These are phyloP conservation scores for Danio jaintianensis DNA, from an alignment of 2,797 vertebrate species.

Conservation along the genomic window DNA sequence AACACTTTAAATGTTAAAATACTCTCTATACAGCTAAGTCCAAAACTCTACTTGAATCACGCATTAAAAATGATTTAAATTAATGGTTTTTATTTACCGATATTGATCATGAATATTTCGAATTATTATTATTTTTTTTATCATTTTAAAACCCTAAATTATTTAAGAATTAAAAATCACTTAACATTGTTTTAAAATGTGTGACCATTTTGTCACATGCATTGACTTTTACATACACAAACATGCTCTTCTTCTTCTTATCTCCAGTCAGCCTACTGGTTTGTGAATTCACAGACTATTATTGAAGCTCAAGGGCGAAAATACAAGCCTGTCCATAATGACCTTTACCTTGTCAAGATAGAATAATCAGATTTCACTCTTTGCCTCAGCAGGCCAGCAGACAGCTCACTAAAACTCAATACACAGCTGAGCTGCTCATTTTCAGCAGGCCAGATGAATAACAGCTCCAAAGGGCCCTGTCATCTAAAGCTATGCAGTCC, in stretches of 20 bases:
- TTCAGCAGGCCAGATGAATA: conserved; percentile 32
- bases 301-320: conserved; percentile 33
- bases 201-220: background rate
- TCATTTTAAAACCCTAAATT: too few species aligned
- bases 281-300: conserved; percentile 19
- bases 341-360: conserved; percentile 45
- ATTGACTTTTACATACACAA: background rate
- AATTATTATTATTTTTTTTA: background rate
- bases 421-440: conserved; percentile 34
- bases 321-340: conserved; percentile 39
- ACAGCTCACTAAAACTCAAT: conserved; percentile 41
- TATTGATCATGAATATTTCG: background rate
- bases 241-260: background rate
- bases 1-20: background rate
- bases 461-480: conserved; percentile 33
- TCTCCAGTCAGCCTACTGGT: background rate
- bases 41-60: background rate
- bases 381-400: conserved; percentile 40
- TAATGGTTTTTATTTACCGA: background rate
- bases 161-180: background rate
- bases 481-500: conserved; percentile 31
- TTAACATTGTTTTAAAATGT: background rate
- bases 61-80: background rate
- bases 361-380: conserved; percentile 58
- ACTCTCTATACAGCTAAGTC: background rate